phyloP scores from a whole-genome alignment of 2,113 vertebrate genomes.

The Phrynocephalus versicolor region DNA sequence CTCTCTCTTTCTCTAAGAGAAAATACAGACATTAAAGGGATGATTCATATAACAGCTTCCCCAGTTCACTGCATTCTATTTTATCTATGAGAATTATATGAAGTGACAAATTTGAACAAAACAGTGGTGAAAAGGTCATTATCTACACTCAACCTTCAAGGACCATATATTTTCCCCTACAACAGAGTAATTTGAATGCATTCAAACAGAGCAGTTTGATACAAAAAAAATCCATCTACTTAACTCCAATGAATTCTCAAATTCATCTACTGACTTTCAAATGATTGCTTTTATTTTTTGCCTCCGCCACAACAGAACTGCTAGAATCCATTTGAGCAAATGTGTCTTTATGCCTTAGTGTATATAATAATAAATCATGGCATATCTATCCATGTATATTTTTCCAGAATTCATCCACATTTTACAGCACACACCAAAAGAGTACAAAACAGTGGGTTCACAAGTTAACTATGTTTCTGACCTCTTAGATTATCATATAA shows the following conservation, averaged over 20 bases:
- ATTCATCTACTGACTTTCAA: neutral
- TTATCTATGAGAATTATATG: neutral
- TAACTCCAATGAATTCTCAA: neutral
- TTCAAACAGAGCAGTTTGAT: too few species aligned
- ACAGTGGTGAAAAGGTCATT: neutral
- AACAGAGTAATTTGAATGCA: neutral
- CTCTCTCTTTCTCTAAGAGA: neutral
- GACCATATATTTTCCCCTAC: neutral
- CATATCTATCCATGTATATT: too few species aligned
- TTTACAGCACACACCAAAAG: too few species aligned
- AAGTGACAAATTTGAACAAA: neutral
- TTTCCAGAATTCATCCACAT: too few species aligned
- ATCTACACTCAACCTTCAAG: neutral
- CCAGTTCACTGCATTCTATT: neutral
- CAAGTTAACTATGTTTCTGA: too few species aligned
- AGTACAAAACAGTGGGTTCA: too few species aligned
- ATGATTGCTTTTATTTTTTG: neutral
- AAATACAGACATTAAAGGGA: neutral
- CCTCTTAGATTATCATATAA: too few species aligned
- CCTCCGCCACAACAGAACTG: neutral
- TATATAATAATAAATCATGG: too few species aligned
- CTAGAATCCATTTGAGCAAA: neutral
- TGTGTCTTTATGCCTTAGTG: neutral
- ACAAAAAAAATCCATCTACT: neutral
- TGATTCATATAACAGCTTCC: neutral